Percentiles rank a stretch among this genome's conserved stretches.
These are phyloP conservation scores for Sinodicranocentrus sp. DNA, from an alignment of 2,888 invertebrate genomes.

Conservation along the genomic window DNA sequence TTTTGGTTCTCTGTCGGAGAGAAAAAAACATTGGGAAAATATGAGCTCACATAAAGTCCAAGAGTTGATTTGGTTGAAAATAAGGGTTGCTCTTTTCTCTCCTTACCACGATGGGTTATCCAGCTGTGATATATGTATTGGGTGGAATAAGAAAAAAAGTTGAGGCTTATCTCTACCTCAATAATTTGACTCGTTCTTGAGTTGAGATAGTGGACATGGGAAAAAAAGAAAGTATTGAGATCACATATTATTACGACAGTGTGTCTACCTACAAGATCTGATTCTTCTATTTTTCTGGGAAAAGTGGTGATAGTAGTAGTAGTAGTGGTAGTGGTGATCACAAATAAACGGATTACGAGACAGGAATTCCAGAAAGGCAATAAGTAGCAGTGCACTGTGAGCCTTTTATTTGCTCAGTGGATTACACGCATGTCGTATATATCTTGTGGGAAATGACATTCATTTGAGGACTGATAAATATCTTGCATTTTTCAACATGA, in stretches of 20 bases:
- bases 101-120: not conserved
- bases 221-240: slow-evolving; percentile 3
- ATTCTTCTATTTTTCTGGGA: not conserved
- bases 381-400: not conserved
- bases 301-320: not conserved
- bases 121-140: slow-evolving; percentile 1
- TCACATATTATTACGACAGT: too few species aligned
- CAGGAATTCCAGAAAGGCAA: slow-evolving; percentile 16
- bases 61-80: slow-evolving; percentile 28
- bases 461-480: slow-evolving; percentile 31
- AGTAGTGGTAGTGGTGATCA: slow-evolving; percentile 7
- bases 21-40: slow-evolving; percentile 16
- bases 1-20: slow-evolving; percentile 28
- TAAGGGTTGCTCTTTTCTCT: slow-evolving; percentile 3
- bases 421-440: slow-evolving; percentile 17
- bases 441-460: slow-evolving; percentile 15
- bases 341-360: slow-evolving; percentile 36
- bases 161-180: slow-evolving; percentile 13
- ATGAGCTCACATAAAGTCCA: slow-evolving; percentile 35
- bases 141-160: not conserved
- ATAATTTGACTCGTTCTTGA: slow-evolving; percentile 16
- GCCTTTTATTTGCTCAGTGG: slow-evolving; percentile 25
- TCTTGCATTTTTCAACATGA: slow-evolving; percentile 26
- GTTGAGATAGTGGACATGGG: slow-evolving; percentile 14
- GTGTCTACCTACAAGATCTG: too few species aligned